A percentile compares a stretch with the other conserved stretches of the same genome.
These are phyloP conservation scores for Labeo calbasu DNA, from an alignment of 2,797 vertebrate species.

Conservation along the genomic window DNA sequence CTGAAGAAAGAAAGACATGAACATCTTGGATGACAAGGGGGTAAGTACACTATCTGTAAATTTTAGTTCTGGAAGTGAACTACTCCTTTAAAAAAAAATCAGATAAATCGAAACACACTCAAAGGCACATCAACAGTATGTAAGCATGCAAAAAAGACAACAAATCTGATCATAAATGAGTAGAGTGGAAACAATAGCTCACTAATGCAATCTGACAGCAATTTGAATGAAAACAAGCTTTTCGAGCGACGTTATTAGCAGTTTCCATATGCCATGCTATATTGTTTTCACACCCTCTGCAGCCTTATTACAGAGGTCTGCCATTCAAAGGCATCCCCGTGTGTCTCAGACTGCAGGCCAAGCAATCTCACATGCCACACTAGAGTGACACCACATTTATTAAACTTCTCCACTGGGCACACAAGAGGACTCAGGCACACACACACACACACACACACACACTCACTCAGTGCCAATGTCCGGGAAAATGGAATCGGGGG, in stretches of 20 bases:
- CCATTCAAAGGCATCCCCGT: conserved; percentile 34
- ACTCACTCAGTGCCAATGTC: conserved; percentile 24
- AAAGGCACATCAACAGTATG: conserved; percentile 19
- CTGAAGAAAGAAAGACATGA: no score
- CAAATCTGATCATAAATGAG: conserved; percentile 4
- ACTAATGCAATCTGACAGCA: conserved; percentile 36
- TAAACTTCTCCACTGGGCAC: conserved; percentile 55
- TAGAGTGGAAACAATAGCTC: conserved; percentile 2
- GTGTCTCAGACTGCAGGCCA: conserved; percentile 50
- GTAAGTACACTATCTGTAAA: no score
- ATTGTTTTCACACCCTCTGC: conserved; percentile 26
- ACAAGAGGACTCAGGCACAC: conserved; percentile 40
- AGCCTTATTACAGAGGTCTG: conserved; percentile 37
- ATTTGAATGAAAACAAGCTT: conserved; percentile 38
- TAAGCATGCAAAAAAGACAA: conserved; percentile 7
- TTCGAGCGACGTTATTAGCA: not conserved
- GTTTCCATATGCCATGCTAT: conserved; percentile 20
- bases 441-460: conserved; percentile 27
- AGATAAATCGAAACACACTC: not conserved
- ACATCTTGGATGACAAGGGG: no score
- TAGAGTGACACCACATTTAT: conserved; percentile 58
- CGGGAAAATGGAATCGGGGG: conserved; percentile 22
- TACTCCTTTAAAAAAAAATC: no score
- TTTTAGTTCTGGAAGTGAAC: no score
- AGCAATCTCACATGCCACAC: conserved; percentile 56